Conservation (phyloP, 2,888 invertebrate species). For the Gisinianus flammeolus region DNA sequence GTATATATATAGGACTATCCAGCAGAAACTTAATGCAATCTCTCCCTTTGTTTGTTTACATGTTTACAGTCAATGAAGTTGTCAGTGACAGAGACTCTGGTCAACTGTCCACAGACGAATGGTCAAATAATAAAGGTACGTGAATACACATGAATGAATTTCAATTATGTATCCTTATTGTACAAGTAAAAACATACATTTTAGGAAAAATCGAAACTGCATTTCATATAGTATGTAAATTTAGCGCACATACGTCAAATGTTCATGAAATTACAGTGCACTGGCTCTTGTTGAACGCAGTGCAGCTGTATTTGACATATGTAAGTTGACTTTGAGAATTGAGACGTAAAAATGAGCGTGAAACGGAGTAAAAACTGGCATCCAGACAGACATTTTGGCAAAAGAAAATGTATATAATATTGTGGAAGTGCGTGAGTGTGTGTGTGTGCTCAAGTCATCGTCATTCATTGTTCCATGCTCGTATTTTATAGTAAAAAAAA, state of each 20-base stretch:
- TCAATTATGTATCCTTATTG: neutral
- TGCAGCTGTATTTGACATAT: neutral
- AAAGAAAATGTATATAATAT: neutral
- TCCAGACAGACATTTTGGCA: neutral
- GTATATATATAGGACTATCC: too few relatives aligned
- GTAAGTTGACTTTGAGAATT: neutral
- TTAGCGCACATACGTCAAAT: too few relatives aligned
- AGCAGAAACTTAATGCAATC: too few relatives aligned
- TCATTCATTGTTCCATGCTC: too few relatives aligned
- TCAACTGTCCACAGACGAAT: slow-evolving; percentile 27
- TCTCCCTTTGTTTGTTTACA: neutral
- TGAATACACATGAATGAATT: neutral
- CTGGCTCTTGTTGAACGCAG: neutral
- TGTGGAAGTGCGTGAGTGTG: neutral
- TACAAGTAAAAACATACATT: too few relatives aligned
- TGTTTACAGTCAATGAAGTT: slow-evolving; percentile 51
- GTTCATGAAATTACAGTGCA: neutral
- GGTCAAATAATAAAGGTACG: slow-evolving; percentile 52
- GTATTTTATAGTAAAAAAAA: too few relatives aligned
- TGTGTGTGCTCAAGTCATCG: too few relatives aligned
- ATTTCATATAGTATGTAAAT: neutral
- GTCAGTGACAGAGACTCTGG: slow-evolving; percentile 53
- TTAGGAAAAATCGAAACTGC: neutral
- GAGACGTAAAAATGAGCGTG: neutral
- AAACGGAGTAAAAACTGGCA: neutral